These are phyloP conservation scores for Drosophila niveifrons DNA, from an alignment of 2,888 invertebrate genomes.

Conservation along the genomic window DNA sequence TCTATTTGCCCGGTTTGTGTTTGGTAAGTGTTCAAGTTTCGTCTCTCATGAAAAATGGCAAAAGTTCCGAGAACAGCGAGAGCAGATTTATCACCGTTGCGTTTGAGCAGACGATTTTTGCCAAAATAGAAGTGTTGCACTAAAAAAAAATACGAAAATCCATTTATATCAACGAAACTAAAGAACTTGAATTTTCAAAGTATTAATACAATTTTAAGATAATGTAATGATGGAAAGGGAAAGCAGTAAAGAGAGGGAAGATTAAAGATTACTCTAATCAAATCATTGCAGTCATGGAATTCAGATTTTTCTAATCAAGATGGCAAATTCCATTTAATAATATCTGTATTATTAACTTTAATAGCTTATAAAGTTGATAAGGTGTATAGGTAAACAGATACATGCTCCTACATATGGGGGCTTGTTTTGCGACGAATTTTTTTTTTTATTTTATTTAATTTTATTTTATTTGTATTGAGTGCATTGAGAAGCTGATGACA, in stretches of 20 bases:
- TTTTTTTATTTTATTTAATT: slow-evolving; percentile 8
- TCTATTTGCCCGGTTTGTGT: slow-evolving; percentile 45
- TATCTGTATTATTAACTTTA: neutral
- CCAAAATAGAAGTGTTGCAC: slow-evolving; percentile 38
- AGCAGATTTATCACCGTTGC: slow-evolving; percentile 54
- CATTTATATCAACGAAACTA: neutral
- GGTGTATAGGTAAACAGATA: neutral
- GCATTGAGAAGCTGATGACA: slow-evolving; percentile 39
- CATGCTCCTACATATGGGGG: neutral
- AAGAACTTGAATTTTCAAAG: neutral
- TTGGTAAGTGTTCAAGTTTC: slow-evolving; percentile 46
- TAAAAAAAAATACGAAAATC: slow-evolving; percentile 6
- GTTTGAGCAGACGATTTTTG: slow-evolving; percentile 18
- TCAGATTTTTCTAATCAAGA: neutral
- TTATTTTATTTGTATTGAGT: slow-evolving; percentile 26
- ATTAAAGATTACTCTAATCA: neutral
- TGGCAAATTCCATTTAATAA: neutral
- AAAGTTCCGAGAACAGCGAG: slow-evolving; percentile 51
- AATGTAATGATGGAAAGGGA: no score
- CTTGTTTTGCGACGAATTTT: neutral
- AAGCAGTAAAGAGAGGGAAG: neutral
- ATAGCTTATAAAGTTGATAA: slow-evolving; percentile 1
- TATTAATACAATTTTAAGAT: neutral
- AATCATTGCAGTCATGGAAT: neutral
- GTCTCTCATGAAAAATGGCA: slow-evolving; percentile 48